Base-by-base conservation (phyloP, 1,140 invertebrate species). In the Drosophila mayri region DNA sequence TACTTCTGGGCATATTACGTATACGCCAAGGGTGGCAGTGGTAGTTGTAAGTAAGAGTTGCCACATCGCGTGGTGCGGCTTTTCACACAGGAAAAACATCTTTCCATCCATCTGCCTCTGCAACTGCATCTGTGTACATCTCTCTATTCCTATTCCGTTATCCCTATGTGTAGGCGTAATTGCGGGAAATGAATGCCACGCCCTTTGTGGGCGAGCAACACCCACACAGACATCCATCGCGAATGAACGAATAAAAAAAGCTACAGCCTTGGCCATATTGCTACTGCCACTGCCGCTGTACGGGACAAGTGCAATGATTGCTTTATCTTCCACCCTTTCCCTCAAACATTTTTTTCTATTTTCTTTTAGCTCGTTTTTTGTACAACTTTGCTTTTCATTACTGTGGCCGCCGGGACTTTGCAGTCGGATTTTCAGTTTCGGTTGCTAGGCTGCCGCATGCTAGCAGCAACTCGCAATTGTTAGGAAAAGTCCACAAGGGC, bases 121-220 rank as follows among this genome's bases (percentile, higher is more conserved):
- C 22, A 38, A 52, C 38, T 41, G 35, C 49, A 73, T 37, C 37
- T 73, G 38, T 41, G 22, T 60, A 30, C 38, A 46, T 40, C 41
- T 35, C 46, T 43, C 72, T 47, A 73, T 46, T 54, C 46, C 50
- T 54, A 54, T 54, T 43, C 72, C 59, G 50, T 54, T 54, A 40
- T 47, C 59, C 57, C 44, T 37, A 67, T 87, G 79, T 87, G 79
- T 87, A 68, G 83, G 84, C 76, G 80, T 88, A 88, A 88, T 88
- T 88, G 85, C 73, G 76, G 84, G 85, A 88, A 88, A 88, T 81
- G 77, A 88, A 78, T 88, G 84, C 84, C 84, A 88, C 84, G 84
- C 84, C 84, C 84, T 84, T 78, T 88, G 84, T 83, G 84, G 84
- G 80, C 80, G 85, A 72, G 60, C 61, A 66, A 54, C 63, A 64